Conservation (phyloP, 2,797 vertebrate genomes). For the Chaetophractus vellerosus region DNA sequence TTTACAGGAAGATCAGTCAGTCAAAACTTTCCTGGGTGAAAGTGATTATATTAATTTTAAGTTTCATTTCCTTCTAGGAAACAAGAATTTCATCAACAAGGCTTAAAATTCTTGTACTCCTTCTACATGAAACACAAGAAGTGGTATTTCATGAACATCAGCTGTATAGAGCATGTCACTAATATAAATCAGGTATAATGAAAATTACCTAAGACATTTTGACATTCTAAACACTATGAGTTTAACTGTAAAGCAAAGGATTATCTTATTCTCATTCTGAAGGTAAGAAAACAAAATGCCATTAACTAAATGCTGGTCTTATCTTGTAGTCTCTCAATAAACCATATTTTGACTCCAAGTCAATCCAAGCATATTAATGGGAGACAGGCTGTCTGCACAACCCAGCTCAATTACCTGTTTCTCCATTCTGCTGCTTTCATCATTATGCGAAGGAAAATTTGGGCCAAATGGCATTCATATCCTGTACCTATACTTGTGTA, state of each 20-base stretch:
- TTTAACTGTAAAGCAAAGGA: constrained; percentile 58
- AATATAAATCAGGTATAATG: constrained; percentile 49
- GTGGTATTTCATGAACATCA: background rate
- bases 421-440: background rate
- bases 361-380: constrained; percentile 19
- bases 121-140: constrained; percentile 1
- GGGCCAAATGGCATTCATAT: background rate
- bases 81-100: constrained; percentile 15
- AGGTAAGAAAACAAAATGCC: constrained; percentile 50
- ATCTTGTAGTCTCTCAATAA: constrained; percentile 58
- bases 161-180: background rate
- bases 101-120: background rate
- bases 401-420: constrained; percentile 34
- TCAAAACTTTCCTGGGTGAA: background rate
- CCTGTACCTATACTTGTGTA: background rate
- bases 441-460: constrained; percentile 14
- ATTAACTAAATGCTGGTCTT: constrained; percentile 59
- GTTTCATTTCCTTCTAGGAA: constrained; percentile 22
- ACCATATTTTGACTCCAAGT: constrained; percentile 37
- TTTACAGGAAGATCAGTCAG: constrained; percentile 27
- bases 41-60: constrained; percentile 2
- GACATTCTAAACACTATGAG: constrained; percentile 18
- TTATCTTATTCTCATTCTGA: constrained; percentile 46
- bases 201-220: constrained; percentile 19
- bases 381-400: constrained; percentile 60